phyloP scores from a whole-genome alignment of 2,113 vertebrate genomes.

The Anas platyrhynchos region DNA sequence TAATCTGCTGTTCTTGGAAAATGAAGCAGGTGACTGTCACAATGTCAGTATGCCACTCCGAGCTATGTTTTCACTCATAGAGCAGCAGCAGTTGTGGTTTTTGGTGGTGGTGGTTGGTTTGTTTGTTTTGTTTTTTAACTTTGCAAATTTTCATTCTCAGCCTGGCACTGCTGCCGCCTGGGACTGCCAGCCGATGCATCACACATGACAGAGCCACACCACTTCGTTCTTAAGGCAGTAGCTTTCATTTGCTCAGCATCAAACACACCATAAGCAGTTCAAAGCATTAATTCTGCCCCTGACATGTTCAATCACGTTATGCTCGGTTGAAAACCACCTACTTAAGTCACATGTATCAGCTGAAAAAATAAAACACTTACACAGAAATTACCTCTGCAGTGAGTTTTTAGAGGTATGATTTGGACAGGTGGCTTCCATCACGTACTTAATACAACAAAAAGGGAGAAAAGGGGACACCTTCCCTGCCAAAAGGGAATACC shows the following conservation, averaged over 20 bases:
- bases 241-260: not conserved
- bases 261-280: not conserved
- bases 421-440: not conserved
- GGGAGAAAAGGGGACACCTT: not conserved
- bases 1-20: not conserved
- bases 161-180: not conserved
- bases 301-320: not conserved
- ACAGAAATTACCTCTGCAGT: not conserved
- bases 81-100: not conserved
- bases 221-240: not conserved
- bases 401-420: not conserved
- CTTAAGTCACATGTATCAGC: not conserved
- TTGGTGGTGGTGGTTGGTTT: not conserved
- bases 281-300: not conserved
- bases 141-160: not conserved
- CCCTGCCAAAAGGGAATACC: not conserved
- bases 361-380: not conserved
- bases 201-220: not conserved
- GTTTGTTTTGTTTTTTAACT: not conserved
- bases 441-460: not conserved
- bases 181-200: not conserved
- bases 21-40: not conserved
- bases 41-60: not conserved
- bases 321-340: not conserved
- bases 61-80: not conserved